Percentiles rank a stretch among this genome's conserved stretches.
Evolutionary conservation across 1,140 invertebrate species (phyloP).

Genomic region (Drosophila pruinosa): DNA sequence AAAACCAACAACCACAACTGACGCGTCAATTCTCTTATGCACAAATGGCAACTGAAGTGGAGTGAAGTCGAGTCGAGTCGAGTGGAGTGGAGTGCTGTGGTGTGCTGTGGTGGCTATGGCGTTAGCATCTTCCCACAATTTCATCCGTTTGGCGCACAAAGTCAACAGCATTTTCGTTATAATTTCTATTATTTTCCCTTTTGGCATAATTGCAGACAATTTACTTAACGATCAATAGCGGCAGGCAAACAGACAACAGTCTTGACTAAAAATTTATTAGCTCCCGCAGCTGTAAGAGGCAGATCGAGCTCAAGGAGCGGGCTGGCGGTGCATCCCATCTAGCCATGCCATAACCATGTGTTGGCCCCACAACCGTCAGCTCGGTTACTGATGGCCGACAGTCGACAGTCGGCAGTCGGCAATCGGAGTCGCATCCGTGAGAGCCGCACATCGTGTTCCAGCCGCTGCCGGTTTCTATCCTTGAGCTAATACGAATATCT

Average conservation of each 20-base stretch:
- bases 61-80: not conserved
- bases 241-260: constrained; percentile 61
- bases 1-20: constrained; percentile 17
- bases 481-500: constrained; percentile 66
- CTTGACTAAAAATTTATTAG: constrained; percentile 73
- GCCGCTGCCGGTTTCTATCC: constrained; percentile 57
- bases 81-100: not conserved
- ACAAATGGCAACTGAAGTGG: constrained; percentile 51
- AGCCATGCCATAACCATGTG: constrained; percentile 47
- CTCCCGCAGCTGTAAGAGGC: constrained; percentile 65
- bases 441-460: constrained; percentile 62
- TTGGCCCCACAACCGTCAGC: constrained; percentile 53
- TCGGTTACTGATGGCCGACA: constrained; percentile 36
- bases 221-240: constrained; percentile 81
- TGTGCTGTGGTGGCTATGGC: not conserved
- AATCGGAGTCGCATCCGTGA: constrained; percentile 56
- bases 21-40: constrained; percentile 63
- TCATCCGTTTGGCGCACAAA: constrained; percentile 44
- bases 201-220: constrained; percentile 81
- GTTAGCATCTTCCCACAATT: constrained; percentile 61
- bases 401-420: constrained; percentile 17
- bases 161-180: constrained; percentile 78
- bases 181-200: constrained; percentile 82
- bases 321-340: not conserved
- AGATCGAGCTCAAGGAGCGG: constrained; percentile 29